phyloP scores from a whole-genome alignment of 2,888 invertebrate species.

The Omphaloscelis lunosa region DNA sequence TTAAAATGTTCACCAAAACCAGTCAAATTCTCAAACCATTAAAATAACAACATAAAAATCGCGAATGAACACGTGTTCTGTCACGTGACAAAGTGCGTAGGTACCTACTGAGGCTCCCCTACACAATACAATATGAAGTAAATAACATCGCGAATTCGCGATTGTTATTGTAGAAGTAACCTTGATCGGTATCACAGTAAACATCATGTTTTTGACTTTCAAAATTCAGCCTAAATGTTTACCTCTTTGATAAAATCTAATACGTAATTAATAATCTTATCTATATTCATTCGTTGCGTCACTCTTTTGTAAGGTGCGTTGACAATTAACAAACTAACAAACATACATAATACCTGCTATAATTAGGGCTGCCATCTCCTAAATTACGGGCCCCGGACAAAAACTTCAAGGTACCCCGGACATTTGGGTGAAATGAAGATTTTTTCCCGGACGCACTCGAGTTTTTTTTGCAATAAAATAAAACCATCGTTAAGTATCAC shows the following conservation, averaged over 20 bases:
- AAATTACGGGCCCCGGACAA: too few relatives aligned
- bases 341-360: not conserved
- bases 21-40: too few relatives aligned
- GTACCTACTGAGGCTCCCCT: not conserved
- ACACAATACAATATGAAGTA: not conserved
- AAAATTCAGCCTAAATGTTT: conserved; percentile 30
- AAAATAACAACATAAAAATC: too few relatives aligned
- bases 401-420: too few relatives aligned
- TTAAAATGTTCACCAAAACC: too few relatives aligned
- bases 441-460: too few relatives aligned
- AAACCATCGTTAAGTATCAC: too few relatives aligned
- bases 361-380: too few relatives aligned
- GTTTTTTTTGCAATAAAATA: too few relatives aligned
- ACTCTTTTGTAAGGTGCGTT: conserved; percentile 36
- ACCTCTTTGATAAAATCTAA: conserved; percentile 22
- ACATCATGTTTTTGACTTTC: conserved; percentile 60
- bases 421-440: too few relatives aligned
- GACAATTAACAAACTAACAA: conserved; percentile 4
- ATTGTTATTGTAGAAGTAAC: conserved; percentile 53
- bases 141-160: conserved; percentile 20
- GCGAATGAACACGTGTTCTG: conserved; percentile 15
- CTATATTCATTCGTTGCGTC: conserved; percentile 16
- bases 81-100: conserved; percentile 22
- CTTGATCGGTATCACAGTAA: conserved; percentile 69
- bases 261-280: conserved; percentile 48